phyloP scores from a whole-genome alignment of 2,888 invertebrate genomes.

The Agrochola macilenta region DNA sequence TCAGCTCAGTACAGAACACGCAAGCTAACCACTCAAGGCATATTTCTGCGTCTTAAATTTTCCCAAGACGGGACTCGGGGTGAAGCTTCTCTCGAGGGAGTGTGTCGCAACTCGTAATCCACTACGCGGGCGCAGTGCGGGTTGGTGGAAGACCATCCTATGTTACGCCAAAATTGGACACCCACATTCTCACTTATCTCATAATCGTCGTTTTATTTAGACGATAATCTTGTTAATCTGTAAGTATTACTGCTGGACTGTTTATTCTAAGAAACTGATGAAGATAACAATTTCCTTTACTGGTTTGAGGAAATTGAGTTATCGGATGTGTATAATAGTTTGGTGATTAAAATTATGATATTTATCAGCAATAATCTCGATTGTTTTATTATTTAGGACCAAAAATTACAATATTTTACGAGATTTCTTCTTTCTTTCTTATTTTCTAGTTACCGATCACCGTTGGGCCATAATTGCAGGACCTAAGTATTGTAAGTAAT shows the following conservation, averaged over 20 bases:
- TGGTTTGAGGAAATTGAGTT: constrained; percentile 2
- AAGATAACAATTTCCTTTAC: background rate
- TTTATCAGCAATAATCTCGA: background rate
- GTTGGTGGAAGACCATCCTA: background rate
- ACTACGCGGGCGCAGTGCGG: too few species aligned
- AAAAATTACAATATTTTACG: too few species aligned
- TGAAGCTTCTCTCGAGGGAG: background rate
- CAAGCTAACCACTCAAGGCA: too few species aligned
- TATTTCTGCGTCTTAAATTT: background rate
- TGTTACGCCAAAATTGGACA: background rate
- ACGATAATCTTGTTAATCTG: constrained; percentile 16
- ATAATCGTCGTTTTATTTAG: background rate
- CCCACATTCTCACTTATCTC: background rate
- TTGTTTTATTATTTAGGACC: background rate
- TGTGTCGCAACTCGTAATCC: background rate
- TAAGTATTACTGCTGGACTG: constrained; percentile 7
- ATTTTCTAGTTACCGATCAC: too few species aligned
- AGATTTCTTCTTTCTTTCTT: too few species aligned
- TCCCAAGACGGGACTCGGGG: background rate
- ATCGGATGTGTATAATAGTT: background rate
- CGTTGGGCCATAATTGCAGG: background rate
- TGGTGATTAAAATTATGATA: background rate
- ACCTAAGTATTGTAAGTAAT: background rate
- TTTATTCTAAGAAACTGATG: constrained; percentile 8
- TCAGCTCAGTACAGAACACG: too few species aligned